These are phyloP conservation scores for Dyspetes luteomarginatus DNA, from an alignment of 2,888 invertebrate species.

Conservation along the genomic window DNA sequence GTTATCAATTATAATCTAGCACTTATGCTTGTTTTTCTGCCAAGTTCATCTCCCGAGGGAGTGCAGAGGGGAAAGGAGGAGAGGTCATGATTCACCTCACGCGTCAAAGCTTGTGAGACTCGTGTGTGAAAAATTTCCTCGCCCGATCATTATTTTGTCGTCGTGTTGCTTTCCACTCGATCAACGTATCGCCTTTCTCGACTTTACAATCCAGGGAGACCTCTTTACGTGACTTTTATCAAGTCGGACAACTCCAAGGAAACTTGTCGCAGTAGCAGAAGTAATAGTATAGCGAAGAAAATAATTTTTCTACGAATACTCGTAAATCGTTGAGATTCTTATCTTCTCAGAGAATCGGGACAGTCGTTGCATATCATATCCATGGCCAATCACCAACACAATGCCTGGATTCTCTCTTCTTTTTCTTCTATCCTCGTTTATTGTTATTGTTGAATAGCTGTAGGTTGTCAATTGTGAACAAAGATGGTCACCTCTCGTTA, in stretches of 20 bases:
- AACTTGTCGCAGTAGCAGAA: not conserved
- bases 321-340: slow-evolving; percentile 39
- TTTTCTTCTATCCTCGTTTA: not conserved
- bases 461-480: not conserved
- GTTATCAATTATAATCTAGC: slow-evolving; percentile 49
- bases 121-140: slow-evolving; percentile 33
- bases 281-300: not conserved
- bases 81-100: slow-evolving; percentile 46
- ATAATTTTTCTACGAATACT: slow-evolving; percentile 31
- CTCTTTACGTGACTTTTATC: slow-evolving; percentile 23
- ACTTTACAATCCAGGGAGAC: not conserved
- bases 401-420: not conserved
- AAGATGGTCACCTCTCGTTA: not conserved
- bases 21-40: slow-evolving; percentile 46
- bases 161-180: not conserved
- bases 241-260: not conserved
- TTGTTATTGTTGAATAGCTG: not conserved
- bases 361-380: slow-evolving; percentile 31
- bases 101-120: slow-evolving; percentile 14
- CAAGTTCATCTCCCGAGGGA: too few species aligned
- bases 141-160: slow-evolving; percentile 4
- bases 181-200: not conserved
- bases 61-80: too few species aligned
- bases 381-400: slow-evolving; percentile 21
- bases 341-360: slow-evolving; percentile 42